These are phyloP conservation scores for Drosophila meridiana DNA, from an alignment of 2,888 invertebrate genomes.

Conservation along the genomic window DNA sequence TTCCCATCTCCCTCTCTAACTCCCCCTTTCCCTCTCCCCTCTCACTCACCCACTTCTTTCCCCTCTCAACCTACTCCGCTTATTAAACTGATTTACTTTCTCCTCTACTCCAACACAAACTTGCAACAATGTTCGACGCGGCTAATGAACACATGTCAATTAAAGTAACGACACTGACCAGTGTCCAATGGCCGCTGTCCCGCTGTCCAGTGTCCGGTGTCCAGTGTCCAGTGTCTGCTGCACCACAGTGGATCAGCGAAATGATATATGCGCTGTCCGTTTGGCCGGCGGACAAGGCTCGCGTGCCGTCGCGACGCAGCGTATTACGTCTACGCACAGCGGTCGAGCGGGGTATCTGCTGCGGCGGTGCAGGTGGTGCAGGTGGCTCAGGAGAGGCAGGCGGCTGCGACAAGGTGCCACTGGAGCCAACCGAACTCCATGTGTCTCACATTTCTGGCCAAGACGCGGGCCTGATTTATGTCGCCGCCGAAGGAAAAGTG, in stretches of 20 bases:
- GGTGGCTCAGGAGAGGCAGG: neutral
- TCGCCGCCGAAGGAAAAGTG: slow-evolving; percentile 63
- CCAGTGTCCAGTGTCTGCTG: slow-evolving; percentile 22
- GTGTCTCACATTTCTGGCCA: slow-evolving; percentile 65
- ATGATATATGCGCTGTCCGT: slow-evolving; percentile 45
- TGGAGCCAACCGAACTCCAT: slow-evolving; percentile 45
- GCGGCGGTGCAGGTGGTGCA: neutral
- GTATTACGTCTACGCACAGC: slow-evolving; percentile 66
- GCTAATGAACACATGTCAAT: slow-evolving; percentile 77
- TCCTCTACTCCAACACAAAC: slow-evolving; percentile 19
- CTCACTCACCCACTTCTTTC: too few relatives aligned
- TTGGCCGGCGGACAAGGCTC: slow-evolving; percentile 42
- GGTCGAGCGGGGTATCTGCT: neutral
- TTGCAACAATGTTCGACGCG: slow-evolving; percentile 44
- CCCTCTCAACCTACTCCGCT: too few relatives aligned
- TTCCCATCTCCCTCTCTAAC: too few relatives aligned
- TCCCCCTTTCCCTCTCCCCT: neutral
- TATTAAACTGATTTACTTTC: slow-evolving; percentile 12
- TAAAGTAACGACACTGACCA: slow-evolving; percentile 56
- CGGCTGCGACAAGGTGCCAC: slow-evolving; percentile 51
- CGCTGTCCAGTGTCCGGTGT: slow-evolving; percentile 25
- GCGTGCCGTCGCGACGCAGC: slow-evolving; percentile 44
- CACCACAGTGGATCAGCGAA: slow-evolving; percentile 44
- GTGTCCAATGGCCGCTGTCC: slow-evolving; percentile 8
- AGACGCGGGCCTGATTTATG: slow-evolving; percentile 66